A percentile compares a stretch with the other conserved stretches of the same genome.
These are phyloP conservation scores for Erpornis zantholeuca DNA, from an alignment of 2,113 vertebrate genomes.

Conservation along the genomic window DNA sequence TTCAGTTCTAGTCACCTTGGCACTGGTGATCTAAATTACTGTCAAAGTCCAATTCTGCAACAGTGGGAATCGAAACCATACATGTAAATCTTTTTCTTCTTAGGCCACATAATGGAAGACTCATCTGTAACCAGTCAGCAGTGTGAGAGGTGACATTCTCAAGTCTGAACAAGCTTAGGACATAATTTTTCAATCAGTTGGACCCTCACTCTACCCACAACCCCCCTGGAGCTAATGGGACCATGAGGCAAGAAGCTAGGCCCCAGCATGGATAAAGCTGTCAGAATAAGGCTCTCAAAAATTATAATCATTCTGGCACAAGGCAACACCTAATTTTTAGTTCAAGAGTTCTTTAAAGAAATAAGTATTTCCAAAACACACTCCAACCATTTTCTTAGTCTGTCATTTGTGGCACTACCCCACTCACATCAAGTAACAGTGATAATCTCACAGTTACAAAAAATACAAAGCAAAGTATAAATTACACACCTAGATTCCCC, in stretches of 20 bases:
- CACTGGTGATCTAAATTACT: neutral
- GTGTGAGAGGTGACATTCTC: neutral
- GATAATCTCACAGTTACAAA: neutral
- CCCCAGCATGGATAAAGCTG: neutral
- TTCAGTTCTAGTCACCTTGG: neutral
- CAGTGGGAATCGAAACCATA: neutral
- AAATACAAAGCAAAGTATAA: neutral
- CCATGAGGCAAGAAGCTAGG: neutral
- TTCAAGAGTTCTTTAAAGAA: neutral
- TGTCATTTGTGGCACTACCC: neutral
- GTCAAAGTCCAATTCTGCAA: neutral
- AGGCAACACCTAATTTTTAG: neutral
- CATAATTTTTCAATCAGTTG: neutral
- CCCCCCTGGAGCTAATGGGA: neutral
- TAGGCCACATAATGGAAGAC: neutral
- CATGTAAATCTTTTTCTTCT: neutral
- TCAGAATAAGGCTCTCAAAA: neutral
- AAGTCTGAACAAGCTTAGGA: neutral
- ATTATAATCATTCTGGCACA: neutral
- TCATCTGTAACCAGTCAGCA: neutral
- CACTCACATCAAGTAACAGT: neutral
- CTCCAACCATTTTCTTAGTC: neutral
- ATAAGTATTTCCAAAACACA: neutral
- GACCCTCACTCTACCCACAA: neutral
- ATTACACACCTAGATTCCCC: neutral